These are phyloP conservation scores for Bombus balteatus DNA, from an alignment of 1,140 invertebrate species.

Conservation along the genomic window DNA sequence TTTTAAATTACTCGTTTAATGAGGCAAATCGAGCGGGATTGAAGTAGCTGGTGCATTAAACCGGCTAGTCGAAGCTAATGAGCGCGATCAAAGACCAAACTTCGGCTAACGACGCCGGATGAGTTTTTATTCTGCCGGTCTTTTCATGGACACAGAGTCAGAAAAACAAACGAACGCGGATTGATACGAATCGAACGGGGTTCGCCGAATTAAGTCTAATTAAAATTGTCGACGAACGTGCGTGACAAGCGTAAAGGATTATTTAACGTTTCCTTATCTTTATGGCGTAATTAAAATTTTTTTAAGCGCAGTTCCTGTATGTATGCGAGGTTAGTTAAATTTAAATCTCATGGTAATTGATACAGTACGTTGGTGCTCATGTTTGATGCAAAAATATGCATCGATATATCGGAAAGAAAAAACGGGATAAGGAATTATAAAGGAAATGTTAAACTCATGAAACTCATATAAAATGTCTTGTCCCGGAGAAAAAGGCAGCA, in stretches of 20 bases:
- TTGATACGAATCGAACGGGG: background rate
- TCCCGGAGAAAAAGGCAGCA: background rate
- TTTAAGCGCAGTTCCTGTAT: background rate
- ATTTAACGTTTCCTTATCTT: background rate
- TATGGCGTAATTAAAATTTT: constrained; percentile 9
- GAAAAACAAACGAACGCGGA: constrained; percentile 1
- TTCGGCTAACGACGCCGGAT: constrained; percentile 30
- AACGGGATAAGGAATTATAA: background rate
- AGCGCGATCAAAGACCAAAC: constrained; percentile 40
- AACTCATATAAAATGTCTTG: background rate
- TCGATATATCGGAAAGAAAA: background rate
- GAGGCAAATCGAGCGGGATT: constrained; percentile 34
- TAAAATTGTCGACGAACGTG: constrained; percentile 16
- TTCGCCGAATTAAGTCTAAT: constrained; percentile 33
- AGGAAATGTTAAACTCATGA: background rate
- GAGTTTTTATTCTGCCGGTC: constrained; percentile 14
- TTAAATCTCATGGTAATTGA: constrained; percentile 11
- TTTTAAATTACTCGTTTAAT: constrained; percentile 48
- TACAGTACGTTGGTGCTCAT: background rate
- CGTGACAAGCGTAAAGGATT: constrained; percentile 3
- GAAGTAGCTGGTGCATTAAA: constrained; percentile 37
- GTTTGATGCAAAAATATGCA: background rate
- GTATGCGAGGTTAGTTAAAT: too few relatives aligned
- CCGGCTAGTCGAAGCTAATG: constrained; percentile 41
- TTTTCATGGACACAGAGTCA: background rate